A percentile compares a stretch with the other conserved stretches of the same genome.
Evolutionary conservation across 2,113 vertebrate genomes (phyloP).

Genomic region (Solenodon paradoxus): DNA sequence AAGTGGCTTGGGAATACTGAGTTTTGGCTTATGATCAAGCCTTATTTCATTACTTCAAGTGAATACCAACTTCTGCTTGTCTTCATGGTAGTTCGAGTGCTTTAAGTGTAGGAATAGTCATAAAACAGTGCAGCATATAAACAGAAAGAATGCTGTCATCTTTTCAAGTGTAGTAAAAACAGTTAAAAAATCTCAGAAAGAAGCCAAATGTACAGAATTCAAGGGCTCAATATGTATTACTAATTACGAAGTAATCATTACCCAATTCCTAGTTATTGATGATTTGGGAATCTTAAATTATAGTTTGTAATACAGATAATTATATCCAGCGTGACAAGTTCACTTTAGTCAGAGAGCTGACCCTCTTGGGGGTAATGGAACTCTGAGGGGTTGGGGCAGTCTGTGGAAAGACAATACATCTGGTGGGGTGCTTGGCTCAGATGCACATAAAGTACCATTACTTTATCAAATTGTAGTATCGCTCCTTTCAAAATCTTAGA

Average conservation of each 20-base stretch:
- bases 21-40: background rate
- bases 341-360: background rate
- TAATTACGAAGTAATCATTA: background rate
- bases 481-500: conserved; percentile 45
- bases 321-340: background rate
- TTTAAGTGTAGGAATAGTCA: background rate
- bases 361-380: background rate
- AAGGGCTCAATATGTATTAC: background rate
- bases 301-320: background rate
- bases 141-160: background rate
- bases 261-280: background rate
- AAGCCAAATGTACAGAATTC: background rate
- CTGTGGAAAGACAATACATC: background rate
- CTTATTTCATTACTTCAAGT: background rate
- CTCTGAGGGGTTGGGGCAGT: background rate
- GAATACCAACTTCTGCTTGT: background rate
- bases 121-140: background rate
- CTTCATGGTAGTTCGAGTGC: background rate
- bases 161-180: background rate
- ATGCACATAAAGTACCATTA: background rate
- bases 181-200: background rate
- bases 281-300: background rate
- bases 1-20: background rate
- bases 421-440: background rate
- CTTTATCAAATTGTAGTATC: conserved; percentile 30